Base-by-base conservation (phyloP, 2,888 invertebrate species). In the Cremastobaeus sp. region DNA sequence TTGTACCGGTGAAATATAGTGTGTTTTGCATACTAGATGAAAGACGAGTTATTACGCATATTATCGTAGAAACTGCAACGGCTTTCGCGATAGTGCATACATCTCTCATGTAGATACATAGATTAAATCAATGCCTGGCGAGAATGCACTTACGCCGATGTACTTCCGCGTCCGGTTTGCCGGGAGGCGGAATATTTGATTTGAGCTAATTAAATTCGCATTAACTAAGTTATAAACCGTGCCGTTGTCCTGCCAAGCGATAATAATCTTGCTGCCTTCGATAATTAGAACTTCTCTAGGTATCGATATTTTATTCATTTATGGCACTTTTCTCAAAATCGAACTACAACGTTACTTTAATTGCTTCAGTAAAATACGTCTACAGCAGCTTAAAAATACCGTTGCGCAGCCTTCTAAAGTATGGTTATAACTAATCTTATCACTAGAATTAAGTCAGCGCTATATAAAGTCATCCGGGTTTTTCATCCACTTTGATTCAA, bases 41-140 rank as follows among this genome's bases (percentile, higher is more conserved):
- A 72, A 72, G 59, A 65, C 71, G 62, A 68, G 62, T 74, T 74
- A 69, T 69, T 60, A 68, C 68, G 73, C 68, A 57, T 70, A 66
- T 73, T 76, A 64, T 74, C 62, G 74, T 76, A 70, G 69, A 73
- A 75, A 77, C 66, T 60, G 65, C 70, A 59, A 57, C 74, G 71
- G 75, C 74, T 77, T 77, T 74, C 68, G 74, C 69, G 74, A 69
- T 74, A 60, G 64, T 39, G 66, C 64, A 64, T 52, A 59, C 62
- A 69, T 69, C 68, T 64, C 59, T 65, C 68, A 62, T 59, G 50
- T 28, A 64, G 68, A 57, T 69, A 59, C 62, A 50, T 34, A 69
- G 64, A 69, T 74, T 69, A 69, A 74, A 69, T 74, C 68, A 57
- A 74, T 64, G 74, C 64, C 59, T 41, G 37, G 62, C 73, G 57